These are phyloP conservation scores for Lycocorax pyrrhopterus DNA, from an alignment of 2,113 vertebrate species.

Conservation along the genomic window DNA sequence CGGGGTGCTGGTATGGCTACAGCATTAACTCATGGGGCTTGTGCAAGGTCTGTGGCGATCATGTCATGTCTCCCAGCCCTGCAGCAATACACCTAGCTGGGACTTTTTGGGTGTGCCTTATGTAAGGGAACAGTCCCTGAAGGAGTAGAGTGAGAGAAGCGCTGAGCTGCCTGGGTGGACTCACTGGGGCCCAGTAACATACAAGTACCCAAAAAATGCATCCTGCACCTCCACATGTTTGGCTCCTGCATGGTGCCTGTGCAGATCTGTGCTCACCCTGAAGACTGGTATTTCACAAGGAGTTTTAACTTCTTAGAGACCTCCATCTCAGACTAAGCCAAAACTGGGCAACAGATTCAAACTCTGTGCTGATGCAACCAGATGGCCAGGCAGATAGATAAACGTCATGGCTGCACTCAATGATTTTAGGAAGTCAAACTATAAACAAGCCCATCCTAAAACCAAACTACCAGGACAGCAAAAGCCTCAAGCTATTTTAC, in stretches of 20 bases:
- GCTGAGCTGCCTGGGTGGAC: not conserved
- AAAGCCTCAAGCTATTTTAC: not conserved
- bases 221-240: not conserved
- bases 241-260: not conserved
- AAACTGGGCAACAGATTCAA: not conserved
- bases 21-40: not conserved
- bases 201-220: not conserved
- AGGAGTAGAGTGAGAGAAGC: not conserved
- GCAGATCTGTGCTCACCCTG: not conserved
- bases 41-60: not conserved
- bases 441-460: not conserved
- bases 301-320: not conserved
- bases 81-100: not conserved
- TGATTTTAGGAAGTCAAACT: not conserved
- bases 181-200: not conserved
- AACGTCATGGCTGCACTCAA: rapidly evolving
- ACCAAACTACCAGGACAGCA: not conserved
- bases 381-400: not conserved
- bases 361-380: rapidly evolving
- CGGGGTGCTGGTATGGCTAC: not conserved
- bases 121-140: not conserved
- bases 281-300: not conserved
- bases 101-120: not conserved
- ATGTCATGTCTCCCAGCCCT: rapidly evolving
- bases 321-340: not conserved